phyloP scores from a whole-genome alignment of 2,888 invertebrate genomes.

The Lithophane semibrunnea region DNA sequence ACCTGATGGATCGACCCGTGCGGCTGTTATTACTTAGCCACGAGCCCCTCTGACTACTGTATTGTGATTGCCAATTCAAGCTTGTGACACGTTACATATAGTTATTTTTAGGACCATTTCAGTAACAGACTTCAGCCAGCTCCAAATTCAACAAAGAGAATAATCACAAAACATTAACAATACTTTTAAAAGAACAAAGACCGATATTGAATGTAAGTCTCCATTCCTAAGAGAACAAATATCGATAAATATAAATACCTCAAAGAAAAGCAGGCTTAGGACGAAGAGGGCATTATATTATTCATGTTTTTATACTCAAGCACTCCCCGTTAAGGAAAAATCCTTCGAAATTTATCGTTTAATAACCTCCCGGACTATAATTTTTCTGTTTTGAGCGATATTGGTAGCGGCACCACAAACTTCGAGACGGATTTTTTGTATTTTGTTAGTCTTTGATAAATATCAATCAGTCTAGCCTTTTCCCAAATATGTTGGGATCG shows the following conservation, averaged over 20 bases:
- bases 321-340: conserved; percentile 51
- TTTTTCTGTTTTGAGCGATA: conserved; percentile 37
- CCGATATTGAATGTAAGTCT: conserved; percentile 14
- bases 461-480: too few species aligned
- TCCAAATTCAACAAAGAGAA: conserved; percentile 3
- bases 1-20: too few species aligned
- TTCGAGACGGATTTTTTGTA: conserved; percentile 1
- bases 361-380: conserved; percentile 43
- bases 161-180: conserved; percentile 8
- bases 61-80: too few species aligned
- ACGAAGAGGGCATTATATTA: conserved; percentile 45
- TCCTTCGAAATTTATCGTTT: conserved; percentile 57
- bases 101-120: not conserved
- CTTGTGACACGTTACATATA: too few species aligned
- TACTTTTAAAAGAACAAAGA: conserved; percentile 42
- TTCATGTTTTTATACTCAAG: conserved; percentile 53
- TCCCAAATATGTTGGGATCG: too few species aligned
- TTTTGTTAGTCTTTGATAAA: not conserved
- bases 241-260: conserved; percentile 45
- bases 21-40: too few species aligned
- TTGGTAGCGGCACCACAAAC: conserved; percentile 35
- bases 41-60: too few species aligned
- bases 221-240: not conserved
- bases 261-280: conserved; percentile 25
- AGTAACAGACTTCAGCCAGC: not conserved